phyloP scores from a whole-genome alignment of 1,140 invertebrate species.

The Eubasilissa regina region DNA sequence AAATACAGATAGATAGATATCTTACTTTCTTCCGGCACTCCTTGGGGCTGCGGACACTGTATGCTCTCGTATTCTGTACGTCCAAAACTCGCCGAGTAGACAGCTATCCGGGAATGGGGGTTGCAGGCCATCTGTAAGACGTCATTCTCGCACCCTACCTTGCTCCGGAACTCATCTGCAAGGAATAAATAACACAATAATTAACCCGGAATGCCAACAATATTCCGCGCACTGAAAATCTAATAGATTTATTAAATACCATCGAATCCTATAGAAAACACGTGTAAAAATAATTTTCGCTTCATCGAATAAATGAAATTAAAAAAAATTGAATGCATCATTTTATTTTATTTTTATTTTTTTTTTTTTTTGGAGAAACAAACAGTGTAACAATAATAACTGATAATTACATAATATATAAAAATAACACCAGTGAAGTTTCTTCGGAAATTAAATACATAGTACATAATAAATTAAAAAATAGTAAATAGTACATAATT shows the following conservation, averaged over 20 bases:
- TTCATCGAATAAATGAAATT: not conserved
- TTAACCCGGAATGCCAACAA: constrained; percentile 44
- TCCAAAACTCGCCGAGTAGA: constrained; percentile 93
- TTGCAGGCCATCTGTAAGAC: constrained; percentile 86
- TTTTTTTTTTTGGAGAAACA: too few species aligned
- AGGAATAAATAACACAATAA: constrained; percentile 60
- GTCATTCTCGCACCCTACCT: constrained; percentile 93
- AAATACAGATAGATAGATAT: constrained; percentile 54
- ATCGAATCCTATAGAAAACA: too few species aligned
- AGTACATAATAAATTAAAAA: too few species aligned
- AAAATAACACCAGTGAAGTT: too few species aligned
- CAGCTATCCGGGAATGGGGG: constrained; percentile 87
- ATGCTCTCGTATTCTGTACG: constrained; percentile 90
- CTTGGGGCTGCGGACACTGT: constrained; percentile 89
- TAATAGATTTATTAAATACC: not conserved
- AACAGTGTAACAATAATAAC: too few species aligned
- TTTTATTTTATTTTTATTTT: too few species aligned
- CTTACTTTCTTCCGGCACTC: constrained; percentile 91
- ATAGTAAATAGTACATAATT: too few species aligned
- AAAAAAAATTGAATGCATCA: not conserved
- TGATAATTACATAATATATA: too few species aligned
- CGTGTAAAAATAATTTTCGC: too few species aligned
- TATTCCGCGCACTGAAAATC: not conserved
- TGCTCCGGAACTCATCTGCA: constrained; percentile 92
- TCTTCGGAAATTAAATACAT: too few species aligned